Percentiles rank a stretch among this genome's conserved stretches.
Conservation (phyloP, 1,140 invertebrate species). For the Trichomalopsis sarcophagae region DNA sequence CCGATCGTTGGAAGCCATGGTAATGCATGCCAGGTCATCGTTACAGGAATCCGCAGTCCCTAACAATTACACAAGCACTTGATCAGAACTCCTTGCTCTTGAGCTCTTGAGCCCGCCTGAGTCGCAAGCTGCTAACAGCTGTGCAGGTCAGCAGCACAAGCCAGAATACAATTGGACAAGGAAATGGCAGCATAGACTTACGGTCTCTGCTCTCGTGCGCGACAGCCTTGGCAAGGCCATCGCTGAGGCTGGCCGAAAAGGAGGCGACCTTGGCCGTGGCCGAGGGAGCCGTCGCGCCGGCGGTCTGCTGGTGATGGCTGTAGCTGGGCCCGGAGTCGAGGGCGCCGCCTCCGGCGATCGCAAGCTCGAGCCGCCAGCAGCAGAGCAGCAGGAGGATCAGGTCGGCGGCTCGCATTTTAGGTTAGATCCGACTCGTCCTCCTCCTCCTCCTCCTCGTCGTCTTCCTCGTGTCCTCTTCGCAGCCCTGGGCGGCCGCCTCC, state of each 20-base stretch:
- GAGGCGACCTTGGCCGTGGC: constrained; percentile 20
- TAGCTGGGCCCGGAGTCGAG: constrained; percentile 17
- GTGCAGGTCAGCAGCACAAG: constrained; percentile 22
- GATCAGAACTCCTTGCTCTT: no score
- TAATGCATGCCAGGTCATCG: constrained; percentile 84
- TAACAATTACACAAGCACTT: constrained; percentile 54
- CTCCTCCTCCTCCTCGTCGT: constrained; percentile 60
- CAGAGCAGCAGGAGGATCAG: constrained; percentile 67
- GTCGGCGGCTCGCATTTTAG: constrained; percentile 69
- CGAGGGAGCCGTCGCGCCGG: background rate
- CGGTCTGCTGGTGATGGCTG: background rate
- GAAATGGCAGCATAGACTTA: background rate
- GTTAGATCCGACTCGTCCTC: constrained; percentile 65
- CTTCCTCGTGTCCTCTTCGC: constrained; percentile 50
- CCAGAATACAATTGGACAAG: constrained; percentile 47
- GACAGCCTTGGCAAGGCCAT: constrained; percentile 71
- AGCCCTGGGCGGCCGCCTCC: constrained; percentile 16
- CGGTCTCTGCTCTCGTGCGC: constrained; percentile 68
- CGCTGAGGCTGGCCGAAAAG: constrained; percentile 59
- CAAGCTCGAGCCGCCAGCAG: constrained; percentile 57
- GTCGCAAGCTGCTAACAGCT: no score
- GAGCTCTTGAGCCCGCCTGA: no score
- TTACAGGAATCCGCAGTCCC: constrained; percentile 73
- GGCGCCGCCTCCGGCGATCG: constrained; percentile 42
- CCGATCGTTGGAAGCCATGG: constrained; percentile 84